A percentile compares a stretch with the other conserved stretches of the same genome.
These are phyloP conservation scores for Luffia ferchaultella DNA, from an alignment of 2,888 invertebrate genomes.

Conservation along the genomic window DNA sequence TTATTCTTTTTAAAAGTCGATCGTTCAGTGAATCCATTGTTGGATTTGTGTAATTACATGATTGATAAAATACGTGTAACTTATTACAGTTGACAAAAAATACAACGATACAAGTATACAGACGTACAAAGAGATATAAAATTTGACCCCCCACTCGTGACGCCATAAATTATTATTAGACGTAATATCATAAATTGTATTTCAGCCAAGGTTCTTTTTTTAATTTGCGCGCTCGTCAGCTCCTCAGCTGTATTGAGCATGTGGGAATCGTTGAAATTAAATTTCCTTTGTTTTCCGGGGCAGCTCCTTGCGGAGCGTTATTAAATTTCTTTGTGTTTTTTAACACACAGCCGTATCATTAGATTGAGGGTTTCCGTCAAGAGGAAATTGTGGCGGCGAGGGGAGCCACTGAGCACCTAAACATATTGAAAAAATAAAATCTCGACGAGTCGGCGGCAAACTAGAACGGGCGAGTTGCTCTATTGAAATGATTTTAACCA, in stretches of 20 bases:
- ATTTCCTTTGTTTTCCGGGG: slow-evolving; percentile 56
- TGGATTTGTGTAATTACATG: too few species aligned
- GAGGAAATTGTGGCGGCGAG: slow-evolving; percentile 58
- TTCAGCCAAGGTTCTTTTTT: slow-evolving; percentile 18
- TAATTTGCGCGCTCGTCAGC: slow-evolving; percentile 40
- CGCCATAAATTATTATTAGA: too few species aligned
- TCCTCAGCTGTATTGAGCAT: slow-evolving; percentile 59
- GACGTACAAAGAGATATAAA: too few species aligned
- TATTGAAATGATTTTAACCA: too few species aligned
- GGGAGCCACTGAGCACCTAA: slow-evolving; percentile 55
- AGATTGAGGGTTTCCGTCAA: slow-evolving; percentile 67
- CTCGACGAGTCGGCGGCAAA: slow-evolving; percentile 48
- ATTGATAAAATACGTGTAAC: too few species aligned
- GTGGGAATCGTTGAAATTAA: slow-evolving; percentile 64
- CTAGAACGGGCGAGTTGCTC: slow-evolving; percentile 29
- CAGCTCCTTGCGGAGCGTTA: slow-evolving; percentile 46
- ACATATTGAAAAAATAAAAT: slow-evolving; percentile 67
- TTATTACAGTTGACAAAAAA: too few species aligned
- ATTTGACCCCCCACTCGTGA: too few species aligned
- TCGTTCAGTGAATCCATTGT: too few species aligned
- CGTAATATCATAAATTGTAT: too few species aligned
- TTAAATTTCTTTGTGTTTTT: slow-evolving; percentile 69
- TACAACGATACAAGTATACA: too few species aligned
- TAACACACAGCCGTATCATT: slow-evolving; percentile 65
- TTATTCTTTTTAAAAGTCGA: background rate